Evolutionary conservation across 2,113 vertebrate species (phyloP).

Genomic region (Chinchilla lanigera): DNA sequence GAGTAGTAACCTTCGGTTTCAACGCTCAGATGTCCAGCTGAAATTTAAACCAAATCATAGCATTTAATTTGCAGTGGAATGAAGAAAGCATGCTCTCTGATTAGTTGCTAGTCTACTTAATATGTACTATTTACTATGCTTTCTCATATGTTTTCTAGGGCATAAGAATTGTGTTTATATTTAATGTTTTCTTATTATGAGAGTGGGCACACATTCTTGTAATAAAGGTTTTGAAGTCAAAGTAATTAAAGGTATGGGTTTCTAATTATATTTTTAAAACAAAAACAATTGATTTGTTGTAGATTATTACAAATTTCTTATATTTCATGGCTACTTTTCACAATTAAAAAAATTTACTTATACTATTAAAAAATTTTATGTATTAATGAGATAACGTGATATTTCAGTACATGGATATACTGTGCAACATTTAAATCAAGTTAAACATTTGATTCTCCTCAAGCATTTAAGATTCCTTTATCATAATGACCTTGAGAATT

Average conservation of each 20-base stretch:
- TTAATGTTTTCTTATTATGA: neutral
- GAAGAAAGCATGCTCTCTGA: neutral
- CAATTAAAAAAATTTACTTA: neutral
- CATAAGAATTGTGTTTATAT: neutral
- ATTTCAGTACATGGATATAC: neutral
- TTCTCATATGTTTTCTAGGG: neutral
- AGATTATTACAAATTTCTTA: neutral
- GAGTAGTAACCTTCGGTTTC: neutral
- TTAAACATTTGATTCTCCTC: neutral
- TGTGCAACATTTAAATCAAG: neutral
- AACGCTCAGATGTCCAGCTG: neutral
- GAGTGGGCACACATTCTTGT: neutral
- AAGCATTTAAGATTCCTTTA: neutral
- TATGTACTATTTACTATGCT: neutral
- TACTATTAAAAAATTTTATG: neutral
- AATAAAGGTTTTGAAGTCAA: neutral
- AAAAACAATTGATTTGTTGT: neutral
- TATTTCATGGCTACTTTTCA: neutral
- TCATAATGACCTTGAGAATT: neutral
- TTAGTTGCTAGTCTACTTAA: fast-evolving
- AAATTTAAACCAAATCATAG: neutral
- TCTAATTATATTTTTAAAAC: neutral
- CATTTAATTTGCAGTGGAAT: neutral
- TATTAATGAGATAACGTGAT: neutral
- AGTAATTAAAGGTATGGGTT: neutral